phyloP scores from a whole-genome alignment of 2,797 vertebrate species.

The Danio kyathit region DNA sequence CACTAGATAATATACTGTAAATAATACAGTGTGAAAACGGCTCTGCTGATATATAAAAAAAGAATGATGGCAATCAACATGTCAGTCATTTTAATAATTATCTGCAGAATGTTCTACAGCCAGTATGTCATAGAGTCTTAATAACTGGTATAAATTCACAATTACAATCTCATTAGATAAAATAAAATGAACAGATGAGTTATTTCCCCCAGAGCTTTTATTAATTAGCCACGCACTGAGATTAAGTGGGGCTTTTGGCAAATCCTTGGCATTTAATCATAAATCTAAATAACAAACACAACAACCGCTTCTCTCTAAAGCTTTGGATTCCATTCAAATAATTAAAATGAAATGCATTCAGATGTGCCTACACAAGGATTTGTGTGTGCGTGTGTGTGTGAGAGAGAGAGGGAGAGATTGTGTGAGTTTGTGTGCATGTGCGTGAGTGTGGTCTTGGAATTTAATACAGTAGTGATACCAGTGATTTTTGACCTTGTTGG shows the following conservation, averaged over 20 bases:
- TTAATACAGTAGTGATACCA: too few species aligned
- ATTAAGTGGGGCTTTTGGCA: conserved; percentile 30
- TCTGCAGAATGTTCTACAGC: neutral
- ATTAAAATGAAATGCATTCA: conserved; percentile 49
- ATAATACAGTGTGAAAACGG: too few species aligned
- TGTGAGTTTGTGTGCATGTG: too few species aligned
- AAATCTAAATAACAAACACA: conserved; percentile 34
- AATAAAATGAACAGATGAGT: neutral
- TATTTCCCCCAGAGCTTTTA: conserved; percentile 27
- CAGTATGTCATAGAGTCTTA: neutral
- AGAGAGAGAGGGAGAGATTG: too few species aligned
- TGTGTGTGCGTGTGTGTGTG: conserved; percentile 39
- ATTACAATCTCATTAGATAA: conserved; percentile 13
- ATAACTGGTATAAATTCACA: conserved; percentile 2
- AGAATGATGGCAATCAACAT: neutral
- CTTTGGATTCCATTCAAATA: conserved; percentile 46
- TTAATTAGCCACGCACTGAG: conserved; percentile 17
- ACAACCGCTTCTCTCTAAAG: conserved; percentile 25
- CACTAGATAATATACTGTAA: neutral
- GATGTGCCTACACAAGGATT: conserved; percentile 28
- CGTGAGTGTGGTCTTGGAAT: too few species aligned
- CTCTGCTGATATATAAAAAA: neutral
- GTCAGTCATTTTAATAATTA: neutral
- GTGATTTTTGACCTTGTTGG: too few species aligned
- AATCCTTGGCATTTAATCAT: neutral